Evolutionary conservation across 1,140 invertebrate species (phyloP), one percentile per base, ranked within the genome.

Genomic region (Cheumatopsyche charites): DNA sequence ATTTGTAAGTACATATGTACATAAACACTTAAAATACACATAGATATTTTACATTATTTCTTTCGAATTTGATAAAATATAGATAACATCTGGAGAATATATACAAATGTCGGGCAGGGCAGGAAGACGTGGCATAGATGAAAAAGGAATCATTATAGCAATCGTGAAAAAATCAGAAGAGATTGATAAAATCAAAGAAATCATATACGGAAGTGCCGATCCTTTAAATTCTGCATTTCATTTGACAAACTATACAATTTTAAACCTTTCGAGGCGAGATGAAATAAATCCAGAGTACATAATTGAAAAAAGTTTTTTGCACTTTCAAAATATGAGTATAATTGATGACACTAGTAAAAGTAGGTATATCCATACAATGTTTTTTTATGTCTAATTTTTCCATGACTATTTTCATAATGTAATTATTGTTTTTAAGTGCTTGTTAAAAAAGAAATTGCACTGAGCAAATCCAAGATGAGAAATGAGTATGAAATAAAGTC

Each of bases 241-340:
- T 84, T 86, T 99, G 58, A 99, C 98, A 0, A 99, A 99, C 80
- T 99, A 99, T 80, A 99, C 99, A 98, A 73, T 76, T 11, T 83
- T 99, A 7, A 99, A 99, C 88, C 85, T 99, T 71, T 82, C 99
- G 45, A 83, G 91, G 79, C 98, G 99, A 6, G 98, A 99, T 84
- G 98, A 98, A 85, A 98, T 99, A 68, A 99, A 99, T 86, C 98
- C 98, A 0, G 97, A 99, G 82, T 99, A 98, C 77, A 99, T 99
- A 95, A 85, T 99, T 77, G 96, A 99, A 80, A 88, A 96, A 74
- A 98, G 95, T 77, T 99, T 99, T 82, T 97, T 92, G 82, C 97
- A 99, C 80, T 99, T 99, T 80, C 98, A 99, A 85, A 99, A 98
- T 85, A 97, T 98, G 83, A 89, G 95, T 0, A 86, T 90, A 19